phyloP scores from a whole-genome alignment of 2,888 invertebrate species.

The Steinernema scapterisci region DNA sequence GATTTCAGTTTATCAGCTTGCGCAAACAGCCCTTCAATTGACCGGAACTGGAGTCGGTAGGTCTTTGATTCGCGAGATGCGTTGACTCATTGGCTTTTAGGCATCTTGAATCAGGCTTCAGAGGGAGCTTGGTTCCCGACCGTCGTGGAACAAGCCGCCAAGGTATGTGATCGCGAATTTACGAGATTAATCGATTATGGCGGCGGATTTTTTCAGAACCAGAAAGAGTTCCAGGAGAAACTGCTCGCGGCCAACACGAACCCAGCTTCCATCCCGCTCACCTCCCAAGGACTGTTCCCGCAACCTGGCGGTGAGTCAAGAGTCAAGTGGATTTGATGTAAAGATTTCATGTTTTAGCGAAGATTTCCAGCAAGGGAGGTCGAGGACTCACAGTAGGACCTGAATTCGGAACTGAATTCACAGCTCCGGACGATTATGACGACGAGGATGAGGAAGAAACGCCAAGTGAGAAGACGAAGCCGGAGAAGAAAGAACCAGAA shows the following conservation, averaged over 20 bases:
- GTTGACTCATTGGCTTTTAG: too few species aligned
- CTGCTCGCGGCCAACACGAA: constrained; percentile 16
- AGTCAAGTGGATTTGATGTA: constrained; percentile 8
- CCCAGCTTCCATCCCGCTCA: constrained; percentile 5
- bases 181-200: neutral
- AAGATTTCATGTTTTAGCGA: neutral
- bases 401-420: constrained; percentile 48
- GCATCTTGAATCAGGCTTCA: constrained; percentile 62
- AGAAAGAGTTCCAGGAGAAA: constrained; percentile 19
- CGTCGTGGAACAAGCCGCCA: constrained; percentile 53
- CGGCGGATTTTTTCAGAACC: neutral
- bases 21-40: constrained; percentile 61
- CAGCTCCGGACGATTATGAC: constrained; percentile 15
- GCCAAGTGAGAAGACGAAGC: neutral
- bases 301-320: neutral
- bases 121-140: constrained; percentile 64
- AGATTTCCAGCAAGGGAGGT: constrained; percentile 12
- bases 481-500: neutral
- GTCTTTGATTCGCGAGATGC: too few species aligned
- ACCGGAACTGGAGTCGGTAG: constrained; percentile 65
- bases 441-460: constrained; percentile 25
- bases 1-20: constrained; percentile 63
- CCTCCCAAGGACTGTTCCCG: neutral
- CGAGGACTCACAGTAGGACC: constrained; percentile 38
- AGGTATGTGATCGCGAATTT: constrained; percentile 26